Percentiles rank a stretch among this genome's conserved stretches.
These are phyloP conservation scores for Coleophora flavipennella DNA, from an alignment of 2,888 invertebrate species.

Conservation along the genomic window DNA sequence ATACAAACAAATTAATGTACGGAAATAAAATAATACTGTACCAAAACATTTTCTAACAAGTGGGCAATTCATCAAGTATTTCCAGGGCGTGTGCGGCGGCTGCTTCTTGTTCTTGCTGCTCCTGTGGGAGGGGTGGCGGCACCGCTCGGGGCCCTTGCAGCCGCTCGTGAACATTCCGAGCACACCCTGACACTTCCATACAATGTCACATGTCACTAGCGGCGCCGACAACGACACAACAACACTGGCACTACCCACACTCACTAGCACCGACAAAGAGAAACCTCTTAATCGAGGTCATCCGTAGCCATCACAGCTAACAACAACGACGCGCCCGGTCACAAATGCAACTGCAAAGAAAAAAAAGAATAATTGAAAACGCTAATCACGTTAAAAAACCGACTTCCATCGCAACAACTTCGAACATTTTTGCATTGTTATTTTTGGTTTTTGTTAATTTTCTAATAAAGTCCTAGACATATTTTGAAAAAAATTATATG, in stretches of 20 bases:
- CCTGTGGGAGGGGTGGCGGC: conserved; percentile 56
- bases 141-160: conserved; percentile 66
- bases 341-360: conserved; percentile 67
- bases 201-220: conserved; percentile 62
- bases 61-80: conserved; percentile 75
- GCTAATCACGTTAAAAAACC: no score
- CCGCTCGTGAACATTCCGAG: conserved; percentile 70
- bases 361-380: no score
- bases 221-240: conserved; percentile 37
- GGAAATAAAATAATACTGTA: conserved; percentile 53
- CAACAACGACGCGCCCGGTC: conserved; percentile 50
- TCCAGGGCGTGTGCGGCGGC: conserved; percentile 68
- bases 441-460: no score
- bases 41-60: conserved; percentile 74
- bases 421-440: no score
- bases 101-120: conserved; percentile 68
- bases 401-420: no score
- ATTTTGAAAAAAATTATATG: no score
- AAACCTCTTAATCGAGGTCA: conserved; percentile 53
- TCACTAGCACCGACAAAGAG: conserved; percentile 49
- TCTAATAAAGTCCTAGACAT: no score
- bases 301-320: conserved; percentile 55
- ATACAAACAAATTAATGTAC: conserved; percentile 10
- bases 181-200: conserved; percentile 58
- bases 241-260: conserved; percentile 36